A percentile compares a stretch with the other conserved stretches of the same genome.
phyloP scores from a whole-genome alignment of 2,113 vertebrate species.

The Aramus guarauna region DNA sequence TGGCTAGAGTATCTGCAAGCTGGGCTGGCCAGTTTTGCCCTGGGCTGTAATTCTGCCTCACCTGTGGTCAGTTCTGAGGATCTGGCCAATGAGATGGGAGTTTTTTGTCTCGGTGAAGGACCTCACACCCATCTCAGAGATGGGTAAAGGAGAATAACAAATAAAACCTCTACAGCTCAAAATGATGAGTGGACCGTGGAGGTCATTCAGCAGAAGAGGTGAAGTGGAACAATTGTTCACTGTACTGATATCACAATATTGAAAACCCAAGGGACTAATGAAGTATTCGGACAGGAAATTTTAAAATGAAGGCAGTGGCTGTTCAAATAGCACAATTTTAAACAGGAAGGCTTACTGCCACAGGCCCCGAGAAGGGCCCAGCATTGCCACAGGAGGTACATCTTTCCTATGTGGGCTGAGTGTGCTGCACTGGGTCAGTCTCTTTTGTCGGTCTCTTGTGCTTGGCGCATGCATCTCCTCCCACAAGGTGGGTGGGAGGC shows the following conservation, averaged over 20 bases:
- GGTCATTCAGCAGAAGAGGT: neutral
- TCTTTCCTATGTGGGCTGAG: accelerated
- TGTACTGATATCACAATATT: neutral
- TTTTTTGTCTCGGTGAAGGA: neutral
- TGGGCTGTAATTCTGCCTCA: neutral
- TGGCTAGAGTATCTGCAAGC: neutral
- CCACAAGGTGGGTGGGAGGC: neutral
- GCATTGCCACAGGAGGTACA: no score
- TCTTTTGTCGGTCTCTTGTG: neutral
- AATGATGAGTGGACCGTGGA: neutral
- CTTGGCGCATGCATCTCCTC: neutral
- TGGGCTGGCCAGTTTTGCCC: neutral
- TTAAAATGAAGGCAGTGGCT: neutral
- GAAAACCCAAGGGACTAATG: neutral
- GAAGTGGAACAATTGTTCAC: neutral
- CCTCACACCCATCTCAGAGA: neutral
- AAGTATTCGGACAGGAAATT: neutral
- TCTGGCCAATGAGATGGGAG: neutral
- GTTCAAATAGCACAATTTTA: neutral
- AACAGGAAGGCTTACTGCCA: neutral
- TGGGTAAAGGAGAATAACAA: neutral
- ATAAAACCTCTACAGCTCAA: neutral
- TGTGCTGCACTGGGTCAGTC: neutral
- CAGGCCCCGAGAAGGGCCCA: accelerated
- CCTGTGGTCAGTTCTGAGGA: neutral